Conservation (phyloP, 92 coral and sea anemone species). For the Zoanthus sansibaricus region DNA sequence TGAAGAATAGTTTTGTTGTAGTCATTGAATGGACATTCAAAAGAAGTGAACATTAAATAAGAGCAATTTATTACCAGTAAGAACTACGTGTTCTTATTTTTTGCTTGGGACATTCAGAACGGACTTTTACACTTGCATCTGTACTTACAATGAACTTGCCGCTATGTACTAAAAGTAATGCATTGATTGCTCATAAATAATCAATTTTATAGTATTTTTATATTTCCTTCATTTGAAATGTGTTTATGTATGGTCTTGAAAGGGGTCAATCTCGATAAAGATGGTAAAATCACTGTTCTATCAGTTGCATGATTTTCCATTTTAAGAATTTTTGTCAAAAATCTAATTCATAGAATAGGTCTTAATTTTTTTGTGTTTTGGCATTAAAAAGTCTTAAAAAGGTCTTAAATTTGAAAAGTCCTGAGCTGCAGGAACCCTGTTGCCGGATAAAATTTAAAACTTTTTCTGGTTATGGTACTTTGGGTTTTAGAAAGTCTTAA, state of each 20-base stretch:
- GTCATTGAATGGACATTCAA: not conserved
- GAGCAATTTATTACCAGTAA: not conserved
- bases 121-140: not conserved
- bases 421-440: too few species aligned
- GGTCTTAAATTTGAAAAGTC: too few species aligned
- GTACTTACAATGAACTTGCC: conserved; percentile 21
- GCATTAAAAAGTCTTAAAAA: too few species aligned
- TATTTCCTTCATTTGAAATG: conserved; percentile 1
- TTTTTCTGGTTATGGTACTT: too few species aligned
- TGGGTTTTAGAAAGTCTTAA: too few species aligned
- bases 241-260: conserved; percentile 10
- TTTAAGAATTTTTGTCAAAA: conserved; percentile 6
- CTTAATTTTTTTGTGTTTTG: not conserved
- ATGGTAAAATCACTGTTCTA: conserved; percentile 16
- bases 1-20: conserved; percentile 19
- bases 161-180: conserved; percentile 2
- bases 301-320: conserved; percentile 7
- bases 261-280: not conserved
- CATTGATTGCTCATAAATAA: conserved; percentile 12
- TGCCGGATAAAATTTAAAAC: too few species aligned
- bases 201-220: conserved; percentile 10
- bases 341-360: conserved; percentile 4
- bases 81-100: conserved; percentile 2
- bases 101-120: not conserved
- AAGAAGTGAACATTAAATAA: not conserved